These are phyloP conservation scores for Patella caerulea DNA, from an alignment of 2,888 invertebrate species.

Conservation along the genomic window DNA sequence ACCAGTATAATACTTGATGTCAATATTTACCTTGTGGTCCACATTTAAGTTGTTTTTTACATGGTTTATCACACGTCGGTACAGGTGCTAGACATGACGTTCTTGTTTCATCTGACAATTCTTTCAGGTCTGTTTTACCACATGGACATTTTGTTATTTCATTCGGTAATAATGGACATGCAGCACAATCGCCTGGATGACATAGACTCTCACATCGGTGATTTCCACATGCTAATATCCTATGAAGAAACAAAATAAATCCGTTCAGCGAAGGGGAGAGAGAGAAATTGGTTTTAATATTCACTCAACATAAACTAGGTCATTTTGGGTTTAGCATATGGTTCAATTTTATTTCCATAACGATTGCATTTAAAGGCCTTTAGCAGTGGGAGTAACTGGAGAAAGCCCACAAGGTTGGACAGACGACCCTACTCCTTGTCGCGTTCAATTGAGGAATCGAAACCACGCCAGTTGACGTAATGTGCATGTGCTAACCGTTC, in stretches of 20 bases:
- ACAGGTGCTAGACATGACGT: constrained; percentile 64
- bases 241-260: constrained; percentile 27
- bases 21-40: constrained; percentile 68
- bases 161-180: constrained; percentile 78
- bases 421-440: no score
- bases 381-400: no score
- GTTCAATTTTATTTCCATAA: no score
- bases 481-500: no score
- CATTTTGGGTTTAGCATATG: no score
- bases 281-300: no score
- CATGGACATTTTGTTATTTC: constrained; percentile 83
- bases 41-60: constrained; percentile 84
- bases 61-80: constrained; percentile 79
- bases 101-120: constrained; percentile 46
- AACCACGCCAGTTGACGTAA: no score
- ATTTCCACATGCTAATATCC: constrained; percentile 71
- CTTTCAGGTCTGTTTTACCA: constrained; percentile 77
- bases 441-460: no score
- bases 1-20: neutral
- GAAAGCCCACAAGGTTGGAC: no score
- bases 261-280: no score
- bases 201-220: constrained; percentile 81
- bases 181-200: constrained; percentile 79
- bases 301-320: no score
- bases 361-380: no score